Evolutionary conservation across 2,113 vertebrate species (phyloP).

Genomic region (Peromyscus californicus): DNA sequence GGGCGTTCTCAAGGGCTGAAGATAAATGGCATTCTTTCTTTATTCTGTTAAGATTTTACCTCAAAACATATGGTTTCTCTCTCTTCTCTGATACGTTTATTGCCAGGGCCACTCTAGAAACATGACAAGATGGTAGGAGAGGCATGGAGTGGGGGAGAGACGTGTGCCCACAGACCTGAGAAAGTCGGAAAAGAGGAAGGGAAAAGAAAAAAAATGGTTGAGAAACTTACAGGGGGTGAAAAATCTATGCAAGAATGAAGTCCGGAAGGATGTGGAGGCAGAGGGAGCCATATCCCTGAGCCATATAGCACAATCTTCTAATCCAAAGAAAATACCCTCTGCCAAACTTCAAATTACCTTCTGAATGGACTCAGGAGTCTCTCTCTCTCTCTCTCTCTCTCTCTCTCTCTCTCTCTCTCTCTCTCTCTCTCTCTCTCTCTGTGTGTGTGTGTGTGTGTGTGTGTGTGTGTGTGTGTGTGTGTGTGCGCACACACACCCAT

Average conservation of each 20-base stretch:
- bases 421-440: fast-evolving
- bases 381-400: too few relatives aligned
- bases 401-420: neutral
- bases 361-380: neutral
- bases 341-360: neutral
- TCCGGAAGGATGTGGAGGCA: neutral
- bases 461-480: neutral
- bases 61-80: slow-evolving; percentile 77
- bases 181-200: neutral
- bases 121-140: slow-evolving; percentile 19
- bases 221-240: neutral
- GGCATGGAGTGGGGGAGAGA: neutral
- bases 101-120: slow-evolving; percentile 54
- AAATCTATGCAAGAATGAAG: neutral
- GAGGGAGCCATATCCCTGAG: neutral
- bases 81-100: slow-evolving; percentile 53
- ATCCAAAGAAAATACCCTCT: neutral
- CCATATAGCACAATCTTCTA: too few relatives aligned
- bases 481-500: neutral
- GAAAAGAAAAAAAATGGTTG: neutral
- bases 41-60: slow-evolving; percentile 78
- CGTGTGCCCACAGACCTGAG: neutral
- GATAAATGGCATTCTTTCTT: slow-evolving; percentile 77
- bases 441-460: neutral
- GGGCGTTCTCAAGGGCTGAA: slow-evolving; percentile 68